Conservation (phyloP, 2,113 vertebrate species). For the Synodontis membranacea region DNA sequence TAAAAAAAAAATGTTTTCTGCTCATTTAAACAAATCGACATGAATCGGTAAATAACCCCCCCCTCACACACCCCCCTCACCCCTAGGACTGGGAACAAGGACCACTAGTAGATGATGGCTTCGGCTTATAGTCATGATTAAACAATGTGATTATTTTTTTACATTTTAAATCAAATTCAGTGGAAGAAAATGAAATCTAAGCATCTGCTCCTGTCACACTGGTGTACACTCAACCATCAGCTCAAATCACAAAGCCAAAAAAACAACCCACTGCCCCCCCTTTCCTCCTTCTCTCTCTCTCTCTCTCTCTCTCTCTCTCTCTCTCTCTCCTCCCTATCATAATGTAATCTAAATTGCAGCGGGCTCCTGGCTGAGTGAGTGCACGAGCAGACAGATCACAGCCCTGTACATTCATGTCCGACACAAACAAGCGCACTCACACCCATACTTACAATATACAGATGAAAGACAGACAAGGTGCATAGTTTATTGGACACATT, state of each 20-base stretch:
- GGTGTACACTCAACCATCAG: conserved; percentile 23
- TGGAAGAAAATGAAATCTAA: not conserved
- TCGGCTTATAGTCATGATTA: not conserved
- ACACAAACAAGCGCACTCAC: conserved; percentile 8
- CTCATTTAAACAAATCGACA: conserved; percentile 20
- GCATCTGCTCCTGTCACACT: not conserved
- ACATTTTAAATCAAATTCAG: conserved; percentile 20
- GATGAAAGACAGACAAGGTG: not conserved
- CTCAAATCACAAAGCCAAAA: not conserved
- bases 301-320: not conserved
- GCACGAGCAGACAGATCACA: conserved; percentile 34
- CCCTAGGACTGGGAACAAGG: no score
- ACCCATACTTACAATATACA: not conserved
- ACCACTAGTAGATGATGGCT: not conserved
- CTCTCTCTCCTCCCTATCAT: conserved; percentile 17
- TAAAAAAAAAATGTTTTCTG: not conserved
- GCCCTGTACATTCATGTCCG: conserved; percentile 18
- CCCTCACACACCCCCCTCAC: no score
- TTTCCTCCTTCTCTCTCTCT: not conserved
- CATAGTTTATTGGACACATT: conserved; percentile 1
- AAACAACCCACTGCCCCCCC: not conserved
- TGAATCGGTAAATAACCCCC: not conserved
- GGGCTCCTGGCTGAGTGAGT: conserved; percentile 8
- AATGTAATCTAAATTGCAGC: conserved; percentile 37
- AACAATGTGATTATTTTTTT: conserved; percentile 7